Percentiles rank a stretch among this genome's conserved stretches.
Conservation (phyloP, 2,888 invertebrate genomes). For the Andricus curvator region DNA sequence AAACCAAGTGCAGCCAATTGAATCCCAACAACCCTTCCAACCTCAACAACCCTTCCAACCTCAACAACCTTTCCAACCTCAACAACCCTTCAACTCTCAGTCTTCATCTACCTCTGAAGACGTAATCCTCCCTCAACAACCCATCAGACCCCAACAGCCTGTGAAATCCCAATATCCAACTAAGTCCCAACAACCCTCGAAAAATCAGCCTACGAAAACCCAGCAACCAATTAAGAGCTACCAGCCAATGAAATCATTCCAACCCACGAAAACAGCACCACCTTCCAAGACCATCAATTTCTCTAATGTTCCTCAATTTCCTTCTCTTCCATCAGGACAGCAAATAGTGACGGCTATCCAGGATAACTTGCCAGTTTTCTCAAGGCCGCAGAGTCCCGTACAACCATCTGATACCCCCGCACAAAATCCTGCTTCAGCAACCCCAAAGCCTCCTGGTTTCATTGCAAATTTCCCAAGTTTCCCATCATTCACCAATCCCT, state of each 20-base stretch:
- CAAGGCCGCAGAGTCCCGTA: constrained; percentile 9
- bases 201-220: constrained; percentile 12
- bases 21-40: constrained; percentile 49
- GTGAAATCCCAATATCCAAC: constrained; percentile 28
- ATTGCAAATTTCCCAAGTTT: constrained; percentile 44
- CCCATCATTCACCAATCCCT: constrained; percentile 62
- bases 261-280: constrained; percentile 4
- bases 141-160: constrained; percentile 23
- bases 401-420: constrained; percentile 39
- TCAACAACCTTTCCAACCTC: constrained; percentile 50
- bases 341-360: constrained; percentile 35
- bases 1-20: neutral
- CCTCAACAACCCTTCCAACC: constrained; percentile 40
- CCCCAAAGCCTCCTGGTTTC: constrained; percentile 10
- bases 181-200: neutral
- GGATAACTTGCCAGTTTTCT: constrained; percentile 25
- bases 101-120: constrained; percentile 30
- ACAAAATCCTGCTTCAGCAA: neutral
- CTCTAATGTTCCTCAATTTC: constrained; percentile 30
- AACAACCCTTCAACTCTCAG: constrained; percentile 29
- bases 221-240: neutral
- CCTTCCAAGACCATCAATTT: constrained; percentile 41
- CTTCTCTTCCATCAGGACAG: neutral
- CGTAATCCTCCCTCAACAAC: constrained; percentile 24
- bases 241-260: neutral